Conservation (phyloP, 2,797 vertebrate species). For the Coilia nasus region DNA sequence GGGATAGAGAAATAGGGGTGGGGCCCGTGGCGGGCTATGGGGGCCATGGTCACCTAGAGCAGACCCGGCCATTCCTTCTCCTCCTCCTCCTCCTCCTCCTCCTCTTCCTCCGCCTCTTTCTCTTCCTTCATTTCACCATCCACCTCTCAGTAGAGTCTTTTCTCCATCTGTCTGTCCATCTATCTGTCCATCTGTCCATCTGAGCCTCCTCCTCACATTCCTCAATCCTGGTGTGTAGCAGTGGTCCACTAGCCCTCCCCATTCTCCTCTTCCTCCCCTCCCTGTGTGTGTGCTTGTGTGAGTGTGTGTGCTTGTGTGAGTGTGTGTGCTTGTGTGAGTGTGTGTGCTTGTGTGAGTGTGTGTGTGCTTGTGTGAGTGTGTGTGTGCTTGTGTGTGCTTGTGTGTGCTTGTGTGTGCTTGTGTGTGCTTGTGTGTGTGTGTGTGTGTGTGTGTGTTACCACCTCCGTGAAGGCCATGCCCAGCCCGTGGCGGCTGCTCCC, state of each 20-base stretch:
- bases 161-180: not conserved
- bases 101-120: not conserved
- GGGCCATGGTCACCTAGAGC: constrained; percentile 56
- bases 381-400: not conserved
- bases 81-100: not conserved
- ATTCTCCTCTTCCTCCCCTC: not conserved
- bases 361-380: too few species aligned
- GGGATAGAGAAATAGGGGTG: constrained; percentile 28
- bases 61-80: constrained; percentile 41
- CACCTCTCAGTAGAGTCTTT: not conserved
- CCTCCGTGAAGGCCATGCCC: constrained; percentile 60
- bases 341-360: not conserved
- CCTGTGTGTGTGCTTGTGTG: not conserved
- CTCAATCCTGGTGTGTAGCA: too few species aligned
- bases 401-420: too few species aligned
- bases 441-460: not conserved
- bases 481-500: constrained; percentile 49
- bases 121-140: constrained; percentile 13
- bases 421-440: too few species aligned
- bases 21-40: constrained; percentile 49
- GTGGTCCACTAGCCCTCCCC: too few species aligned
- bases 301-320: not conserved
- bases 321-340: not conserved
- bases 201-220: too few species aligned
- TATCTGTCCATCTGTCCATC: not conserved